phyloP scores from a whole-genome alignment of 2,113 vertebrate species.

The Chaetodon auriga region DNA sequence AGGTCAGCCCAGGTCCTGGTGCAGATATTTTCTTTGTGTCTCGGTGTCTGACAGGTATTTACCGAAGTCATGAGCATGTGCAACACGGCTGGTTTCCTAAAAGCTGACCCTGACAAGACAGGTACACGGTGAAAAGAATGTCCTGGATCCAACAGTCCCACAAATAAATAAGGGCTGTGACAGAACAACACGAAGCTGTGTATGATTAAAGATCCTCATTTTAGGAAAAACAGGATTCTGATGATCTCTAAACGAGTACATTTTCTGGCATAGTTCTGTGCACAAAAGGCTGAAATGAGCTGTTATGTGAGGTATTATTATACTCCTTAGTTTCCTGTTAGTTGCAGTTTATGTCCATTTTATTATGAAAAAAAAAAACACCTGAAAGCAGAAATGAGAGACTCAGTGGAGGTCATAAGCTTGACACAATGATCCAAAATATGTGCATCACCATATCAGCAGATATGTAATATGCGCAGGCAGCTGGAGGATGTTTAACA shows the following conservation, averaged over 20 bases:
- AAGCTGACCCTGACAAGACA: neutral
- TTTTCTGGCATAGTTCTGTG: neutral
- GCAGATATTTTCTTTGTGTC: neutral
- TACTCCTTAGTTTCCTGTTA: conserved; percentile 50
- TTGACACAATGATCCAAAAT: neutral
- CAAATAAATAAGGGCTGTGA: neutral
- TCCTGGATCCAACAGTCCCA: neutral
- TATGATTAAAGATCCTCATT: neutral
- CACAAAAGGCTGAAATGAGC: no score
- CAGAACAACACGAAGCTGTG: neutral
- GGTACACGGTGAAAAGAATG: neutral
- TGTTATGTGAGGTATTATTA: conserved; percentile 10
- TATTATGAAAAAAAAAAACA: conserved; percentile 42
- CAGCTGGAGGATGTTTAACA: neutral
- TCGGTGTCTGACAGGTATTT: neutral
- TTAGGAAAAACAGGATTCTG: neutral
- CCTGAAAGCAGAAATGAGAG: conserved; percentile 3
- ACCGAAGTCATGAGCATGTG: neutral
- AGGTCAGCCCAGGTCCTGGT: neutral
- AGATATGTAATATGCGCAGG: neutral
- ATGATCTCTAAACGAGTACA: neutral
- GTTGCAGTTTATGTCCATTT: conserved; percentile 50
- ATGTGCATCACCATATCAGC: neutral
- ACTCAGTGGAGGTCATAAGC: neutral
- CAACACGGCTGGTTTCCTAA: neutral